phyloP scores from a whole-genome alignment of 2,888 invertebrate genomes.

The Nemurella pictetii region DNA sequence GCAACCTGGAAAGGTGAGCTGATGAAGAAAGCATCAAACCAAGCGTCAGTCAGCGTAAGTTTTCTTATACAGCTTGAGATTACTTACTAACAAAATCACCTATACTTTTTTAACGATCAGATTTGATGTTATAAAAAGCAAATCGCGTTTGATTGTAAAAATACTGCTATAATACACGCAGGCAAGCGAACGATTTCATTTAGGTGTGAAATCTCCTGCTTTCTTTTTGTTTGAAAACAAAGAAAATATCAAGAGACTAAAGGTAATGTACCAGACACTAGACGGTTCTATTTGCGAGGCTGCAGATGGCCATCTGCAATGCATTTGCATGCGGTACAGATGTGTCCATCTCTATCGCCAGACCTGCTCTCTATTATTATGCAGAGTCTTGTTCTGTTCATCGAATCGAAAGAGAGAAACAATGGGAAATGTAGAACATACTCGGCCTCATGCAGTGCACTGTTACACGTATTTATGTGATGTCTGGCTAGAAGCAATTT shows the following conservation, averaged over 20 bases:
- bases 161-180: neutral
- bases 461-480: neutral
- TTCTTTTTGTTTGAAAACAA: neutral
- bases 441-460: neutral
- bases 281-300: neutral
- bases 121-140: neutral
- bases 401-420: neutral
- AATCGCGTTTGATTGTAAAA: neutral
- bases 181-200: neutral
- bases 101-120: neutral
- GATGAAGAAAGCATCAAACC: conserved; percentile 50
- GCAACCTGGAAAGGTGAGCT: conserved; percentile 61
- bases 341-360: neutral
- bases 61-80: neutral
- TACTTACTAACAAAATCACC: neutral
- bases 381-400: neutral
- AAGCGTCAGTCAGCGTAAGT: conserved; percentile 38
- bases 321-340: neutral
- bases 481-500: neutral
- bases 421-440: neutral
- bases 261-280: no score
- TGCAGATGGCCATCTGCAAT: neutral
- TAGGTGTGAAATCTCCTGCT: neutral
- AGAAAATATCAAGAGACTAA: neutral
- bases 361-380: neutral